Evolutionary conservation across 2,888 invertebrate species (phyloP).

Genomic region (Stegana nigrithorax): DNA sequence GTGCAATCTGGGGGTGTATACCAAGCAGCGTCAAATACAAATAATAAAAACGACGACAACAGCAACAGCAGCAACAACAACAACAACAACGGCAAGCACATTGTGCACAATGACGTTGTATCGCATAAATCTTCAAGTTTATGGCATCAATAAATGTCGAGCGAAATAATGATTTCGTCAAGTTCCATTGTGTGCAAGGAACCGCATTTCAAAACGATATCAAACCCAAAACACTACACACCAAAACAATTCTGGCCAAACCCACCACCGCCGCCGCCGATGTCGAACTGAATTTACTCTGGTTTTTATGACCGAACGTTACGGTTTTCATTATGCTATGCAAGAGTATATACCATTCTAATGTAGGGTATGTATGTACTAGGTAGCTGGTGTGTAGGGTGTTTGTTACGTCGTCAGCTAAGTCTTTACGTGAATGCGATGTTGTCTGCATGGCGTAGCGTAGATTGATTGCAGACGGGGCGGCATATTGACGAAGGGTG

Average conservation of each 20-base stretch:
- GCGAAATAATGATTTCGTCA: conserved; percentile 65
- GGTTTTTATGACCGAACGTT: background rate
- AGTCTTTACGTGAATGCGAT: background rate
- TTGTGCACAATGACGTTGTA: background rate
- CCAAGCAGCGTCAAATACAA: conserved; percentile 24
- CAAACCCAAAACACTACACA: background rate
- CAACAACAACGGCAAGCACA: background rate
- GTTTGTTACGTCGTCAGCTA: background rate
- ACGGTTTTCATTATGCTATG: background rate
- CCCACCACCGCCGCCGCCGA: background rate
- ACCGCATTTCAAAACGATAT: background rate
- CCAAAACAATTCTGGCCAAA: background rate
- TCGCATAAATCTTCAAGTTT: conserved; percentile 68
- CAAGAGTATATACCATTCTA: background rate
- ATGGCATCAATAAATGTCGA: conserved; percentile 69
- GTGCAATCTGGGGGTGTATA: conserved; percentile 23
- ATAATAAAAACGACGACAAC: background rate
- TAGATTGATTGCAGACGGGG: background rate
- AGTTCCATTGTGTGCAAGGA: conserved; percentile 46
- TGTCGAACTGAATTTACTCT: background rate
- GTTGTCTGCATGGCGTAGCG: background rate
- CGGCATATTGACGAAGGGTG: background rate
- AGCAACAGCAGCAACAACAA: background rate
- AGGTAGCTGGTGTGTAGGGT: background rate
- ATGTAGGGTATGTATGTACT: background rate